Evolutionary conservation across 2,888 invertebrate species (phyloP).

Genomic region (Conistra vaccinii): DNA sequence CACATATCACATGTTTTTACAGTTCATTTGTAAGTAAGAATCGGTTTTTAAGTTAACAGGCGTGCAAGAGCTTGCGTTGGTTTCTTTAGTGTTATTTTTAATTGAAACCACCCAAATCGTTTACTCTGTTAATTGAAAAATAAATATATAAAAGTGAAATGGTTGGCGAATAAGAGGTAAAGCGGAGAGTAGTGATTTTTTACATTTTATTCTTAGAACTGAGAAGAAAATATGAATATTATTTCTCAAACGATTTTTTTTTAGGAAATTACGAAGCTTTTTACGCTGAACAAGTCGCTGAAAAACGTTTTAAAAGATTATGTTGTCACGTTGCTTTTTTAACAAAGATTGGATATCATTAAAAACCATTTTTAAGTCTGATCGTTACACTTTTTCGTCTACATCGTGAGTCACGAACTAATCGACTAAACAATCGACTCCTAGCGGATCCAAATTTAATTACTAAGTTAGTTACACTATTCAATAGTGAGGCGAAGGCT

Average conservation of each 20-base stretch:
- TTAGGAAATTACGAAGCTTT: not conserved
- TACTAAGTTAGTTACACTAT: conserved; percentile 55
- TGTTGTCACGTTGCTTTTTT: conserved; percentile 23
- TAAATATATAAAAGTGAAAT: not conserved
- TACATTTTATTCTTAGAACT: not conserved
- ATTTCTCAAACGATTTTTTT: conserved; percentile 2
- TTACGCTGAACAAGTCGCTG: not conserved
- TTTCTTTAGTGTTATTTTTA: conserved; percentile 5
- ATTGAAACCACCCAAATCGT: conserved; percentile 1
- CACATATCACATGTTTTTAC: conserved; percentile 46
- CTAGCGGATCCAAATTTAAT: conserved; percentile 60
- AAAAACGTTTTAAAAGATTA: conserved; percentile 6
- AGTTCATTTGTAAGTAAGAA: conserved; percentile 37
- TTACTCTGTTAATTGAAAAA: not conserved
- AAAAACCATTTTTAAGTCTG: conserved; percentile 20
- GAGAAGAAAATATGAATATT: not conserved
- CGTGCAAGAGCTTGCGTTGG: conserved; percentile 9
- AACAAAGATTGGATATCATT: conserved; percentile 2
- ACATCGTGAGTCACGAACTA: conserved; percentile 56
- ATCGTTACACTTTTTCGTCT: conserved; percentile 42
- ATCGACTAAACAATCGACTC: conserved; percentile 56
- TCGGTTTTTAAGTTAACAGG: conserved; percentile 18
- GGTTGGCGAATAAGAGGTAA: not conserved
- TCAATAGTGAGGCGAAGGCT: conserved; percentile 53
- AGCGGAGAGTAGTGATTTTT: not conserved